Evolutionary conservation across 2,113 vertebrate genomes (phyloP), one percentile per base, ranked within the genome.

Genomic region (Corynorhinus townsendii): DNA sequence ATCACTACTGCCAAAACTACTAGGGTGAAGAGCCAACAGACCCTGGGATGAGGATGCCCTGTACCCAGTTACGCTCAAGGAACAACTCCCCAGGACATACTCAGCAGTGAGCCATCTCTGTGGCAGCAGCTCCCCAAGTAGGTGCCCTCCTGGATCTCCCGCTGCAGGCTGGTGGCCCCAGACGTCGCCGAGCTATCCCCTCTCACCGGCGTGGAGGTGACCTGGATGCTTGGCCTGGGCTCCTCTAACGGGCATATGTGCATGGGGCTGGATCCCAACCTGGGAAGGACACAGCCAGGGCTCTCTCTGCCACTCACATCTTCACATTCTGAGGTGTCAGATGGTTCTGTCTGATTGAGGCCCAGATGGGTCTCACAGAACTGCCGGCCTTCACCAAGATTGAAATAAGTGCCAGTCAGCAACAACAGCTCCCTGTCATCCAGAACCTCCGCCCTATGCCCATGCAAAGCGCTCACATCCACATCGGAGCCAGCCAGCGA

Each of bases 141-240:
- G 95, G 56, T 97, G 45, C 99, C 99, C 95, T 99, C 99, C 92
- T 96, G 87, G 75, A 98, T 98, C 87, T 96, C 71, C 6, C 10
- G 35, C 40, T 66, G 52, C 2, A n/a, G 26, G 52, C 38, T 2
- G 76, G 96, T 2, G 38, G 54, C 62, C 76, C 95, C 35, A 9
- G 83, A 71, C 0, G n/a, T 68, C 6, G 26, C 47, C 2, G 22
- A 20, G 69, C 52, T 64, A 52, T 89, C 94, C 64, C 26, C 2
- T 89, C 96, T 97, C 87, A 99, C 98, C 0, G 99, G 99, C 1
- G 99, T 99, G 1, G 99, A 99, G 11, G 99, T 99, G 73, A 97
- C 85, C 90, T 98, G 99, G 85, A 95, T 84, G 45, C 98, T 80
- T 93, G 1, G 71, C 47, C 76, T 92, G 81, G 92, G 86, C 30